Evolutionary conservation across 2,113 vertebrate species (phyloP), one percentile per base, ranked within the genome.

Genomic region (Sylvietta virens): DNA sequence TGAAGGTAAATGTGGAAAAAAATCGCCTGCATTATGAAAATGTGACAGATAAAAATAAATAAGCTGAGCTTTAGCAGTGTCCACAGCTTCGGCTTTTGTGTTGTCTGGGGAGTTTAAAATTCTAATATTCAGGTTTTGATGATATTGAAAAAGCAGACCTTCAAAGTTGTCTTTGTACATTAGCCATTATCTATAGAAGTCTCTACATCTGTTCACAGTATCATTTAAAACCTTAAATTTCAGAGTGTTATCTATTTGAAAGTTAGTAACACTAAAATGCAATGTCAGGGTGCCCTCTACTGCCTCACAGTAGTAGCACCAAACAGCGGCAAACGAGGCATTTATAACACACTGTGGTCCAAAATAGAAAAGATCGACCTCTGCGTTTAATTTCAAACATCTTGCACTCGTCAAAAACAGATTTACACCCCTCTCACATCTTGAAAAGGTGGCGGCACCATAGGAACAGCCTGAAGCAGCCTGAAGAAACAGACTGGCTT

Each of bases 241-340:
- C 30, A 27, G 40, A 79, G n/a, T 0, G 0, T 10, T 10, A 27
- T 7, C 8, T 13, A 5, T 33, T 70, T 40, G 4, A 2, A 53
- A 24, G 40, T 27, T 27, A 57, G 3, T 6, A 11, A 20, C 54
- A 48, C 30, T 76, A 72, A 96, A 97, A 94, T 66, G 74, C 96
- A 96, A 95, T 93, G 42, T 65, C 87, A 92, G 72, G 72, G 60
- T 89, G 97, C 97, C 97, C 97, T 96, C 98, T 98, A 81, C 95
- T 92, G 98, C 71, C 30, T 37, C 14, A 14, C 6, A 21, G 6
- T 37, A 51, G 30, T 27, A 81, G 60, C 37, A 81, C 12, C n/a
- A 31, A 67, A 40, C 39, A 74, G 40, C 9, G 24, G 42, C 3
- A 45, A 31, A n/a, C 2, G 4, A 53, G 14, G 3, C 31, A 10